These are phyloP conservation scores for Anthoscopus minutus DNA, from an alignment of 2,113 vertebrate species.

Conservation along the genomic window DNA sequence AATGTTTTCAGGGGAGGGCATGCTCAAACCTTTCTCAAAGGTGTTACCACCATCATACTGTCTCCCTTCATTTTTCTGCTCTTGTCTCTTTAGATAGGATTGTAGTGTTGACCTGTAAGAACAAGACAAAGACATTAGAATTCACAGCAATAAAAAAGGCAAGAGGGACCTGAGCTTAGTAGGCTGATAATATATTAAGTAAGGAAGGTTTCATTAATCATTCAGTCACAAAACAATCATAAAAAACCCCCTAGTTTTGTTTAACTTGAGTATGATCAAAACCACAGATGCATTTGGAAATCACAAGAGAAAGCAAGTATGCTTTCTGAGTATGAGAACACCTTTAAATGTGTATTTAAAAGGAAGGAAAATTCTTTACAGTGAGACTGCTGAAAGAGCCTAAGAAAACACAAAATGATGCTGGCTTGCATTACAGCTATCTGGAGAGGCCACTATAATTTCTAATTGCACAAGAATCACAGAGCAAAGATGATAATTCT, in stretches of 20 bases:
- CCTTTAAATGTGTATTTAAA: background rate
- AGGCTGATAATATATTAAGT: background rate
- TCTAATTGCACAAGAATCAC: background rate
- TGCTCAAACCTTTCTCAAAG: slow-evolving; percentile 81
- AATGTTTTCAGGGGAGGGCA: background rate
- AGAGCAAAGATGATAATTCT: background rate
- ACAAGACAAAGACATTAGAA: background rate
- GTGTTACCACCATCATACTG: slow-evolving; percentile 68
- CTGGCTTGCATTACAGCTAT: background rate
- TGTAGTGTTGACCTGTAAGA: slow-evolving; percentile 84
- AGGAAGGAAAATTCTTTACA: background rate
- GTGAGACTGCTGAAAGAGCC: background rate
- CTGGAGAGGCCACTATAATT: background rate
- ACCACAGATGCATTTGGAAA: background rate
- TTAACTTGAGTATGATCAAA: background rate
- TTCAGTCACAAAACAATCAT: background rate
- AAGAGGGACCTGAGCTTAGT: background rate
- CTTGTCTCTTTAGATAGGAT: slow-evolving; percentile 85
- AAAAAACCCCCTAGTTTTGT: background rate
- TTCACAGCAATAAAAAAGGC: background rate
- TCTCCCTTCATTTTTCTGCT: slow-evolving; percentile 38
- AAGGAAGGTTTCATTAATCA: background rate
- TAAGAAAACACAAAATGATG: background rate
- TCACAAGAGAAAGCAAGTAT: background rate
- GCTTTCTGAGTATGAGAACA: background rate